Percentiles rank a stretch among this genome's conserved stretches.
Evolutionary conservation across 1,140 invertebrate species (phyloP).

Genomic region (Lepeophtheirus salmonis): DNA sequence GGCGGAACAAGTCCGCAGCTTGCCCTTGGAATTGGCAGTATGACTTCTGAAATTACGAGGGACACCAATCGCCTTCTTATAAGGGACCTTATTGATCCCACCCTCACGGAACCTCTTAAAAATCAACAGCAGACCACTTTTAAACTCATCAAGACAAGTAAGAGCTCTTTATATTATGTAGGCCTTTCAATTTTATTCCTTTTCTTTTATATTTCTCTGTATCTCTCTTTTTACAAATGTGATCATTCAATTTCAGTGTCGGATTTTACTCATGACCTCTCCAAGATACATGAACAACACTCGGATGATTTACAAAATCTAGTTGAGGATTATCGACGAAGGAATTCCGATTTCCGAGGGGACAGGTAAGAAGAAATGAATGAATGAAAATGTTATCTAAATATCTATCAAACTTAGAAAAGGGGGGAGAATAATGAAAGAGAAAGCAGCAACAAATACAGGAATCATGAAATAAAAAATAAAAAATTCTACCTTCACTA

Average conservation of each 20-base stretch:
- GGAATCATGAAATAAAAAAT: too few species aligned
- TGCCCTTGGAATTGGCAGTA: not conserved
- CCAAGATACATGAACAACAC: constrained; percentile 74
- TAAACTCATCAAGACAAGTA: constrained; percentile 6
- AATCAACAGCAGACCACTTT: constrained; percentile 7
- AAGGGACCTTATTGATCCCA: not conserved
- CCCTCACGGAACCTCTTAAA: constrained; percentile 1
- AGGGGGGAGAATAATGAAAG: too few species aligned
- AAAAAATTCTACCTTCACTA: not conserved
- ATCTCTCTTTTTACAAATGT: not conserved
- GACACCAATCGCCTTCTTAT: not conserved
- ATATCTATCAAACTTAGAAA: too few species aligned
- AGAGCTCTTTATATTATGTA: not conserved
- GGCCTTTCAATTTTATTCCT: not conserved
- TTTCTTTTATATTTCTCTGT: not conserved
- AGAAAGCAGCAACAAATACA: too few species aligned
- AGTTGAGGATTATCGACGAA: constrained; percentile 65
- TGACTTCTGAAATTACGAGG: not conserved
- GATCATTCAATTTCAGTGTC: constrained; percentile 48
- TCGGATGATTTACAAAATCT: constrained; percentile 69
- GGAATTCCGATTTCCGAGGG: constrained; percentile 63
- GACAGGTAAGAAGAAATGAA: constrained; percentile 44
- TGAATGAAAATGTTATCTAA: constrained; percentile 24
- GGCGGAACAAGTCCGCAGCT: not conserved
- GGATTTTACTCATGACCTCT: constrained; percentile 79